phyloP scores from a whole-genome alignment of 2,113 vertebrate genomes.

The Cebus imitator region DNA sequence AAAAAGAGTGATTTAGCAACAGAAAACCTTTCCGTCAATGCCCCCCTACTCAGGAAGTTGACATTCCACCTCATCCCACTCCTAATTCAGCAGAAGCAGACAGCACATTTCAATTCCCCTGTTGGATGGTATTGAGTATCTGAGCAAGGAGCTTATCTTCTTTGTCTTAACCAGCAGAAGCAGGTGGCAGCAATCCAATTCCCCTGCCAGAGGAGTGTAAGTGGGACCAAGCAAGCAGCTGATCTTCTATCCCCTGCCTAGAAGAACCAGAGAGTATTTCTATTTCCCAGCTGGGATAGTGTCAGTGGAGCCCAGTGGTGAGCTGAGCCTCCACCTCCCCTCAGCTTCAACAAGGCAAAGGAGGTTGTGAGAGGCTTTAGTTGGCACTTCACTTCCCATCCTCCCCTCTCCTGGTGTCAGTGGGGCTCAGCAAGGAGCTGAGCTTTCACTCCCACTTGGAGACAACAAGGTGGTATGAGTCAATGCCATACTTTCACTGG shows the following conservation, averaged over 20 bases:
- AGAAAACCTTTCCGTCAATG: not conserved
- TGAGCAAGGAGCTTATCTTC: not conserved
- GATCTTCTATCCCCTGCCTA: not conserved
- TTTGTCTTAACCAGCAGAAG: not conserved
- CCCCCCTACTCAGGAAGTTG: not conserved
- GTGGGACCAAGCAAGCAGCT: not conserved
- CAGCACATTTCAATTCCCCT: not conserved
- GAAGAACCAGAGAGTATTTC: not conserved
- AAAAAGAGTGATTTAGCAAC: not conserved
- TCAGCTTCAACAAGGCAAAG: not conserved
- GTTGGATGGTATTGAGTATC: not conserved
- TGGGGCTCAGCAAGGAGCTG: not conserved
- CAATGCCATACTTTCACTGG: not conserved
- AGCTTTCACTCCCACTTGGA: not conserved
- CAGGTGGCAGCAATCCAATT: not conserved
- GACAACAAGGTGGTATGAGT: not conserved
- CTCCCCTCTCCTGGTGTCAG: not conserved
- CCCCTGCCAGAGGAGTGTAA: not conserved
- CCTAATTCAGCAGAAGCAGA: not conserved
- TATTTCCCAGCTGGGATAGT: not conserved
- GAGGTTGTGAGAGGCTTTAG: not conserved
- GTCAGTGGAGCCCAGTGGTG: not conserved
- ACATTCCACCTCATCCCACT: not conserved
- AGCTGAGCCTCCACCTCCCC: not conserved
- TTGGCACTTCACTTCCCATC: not conserved